Conservation (phyloP, 2,888 invertebrate species). For the Hyppa rectilinea region DNA sequence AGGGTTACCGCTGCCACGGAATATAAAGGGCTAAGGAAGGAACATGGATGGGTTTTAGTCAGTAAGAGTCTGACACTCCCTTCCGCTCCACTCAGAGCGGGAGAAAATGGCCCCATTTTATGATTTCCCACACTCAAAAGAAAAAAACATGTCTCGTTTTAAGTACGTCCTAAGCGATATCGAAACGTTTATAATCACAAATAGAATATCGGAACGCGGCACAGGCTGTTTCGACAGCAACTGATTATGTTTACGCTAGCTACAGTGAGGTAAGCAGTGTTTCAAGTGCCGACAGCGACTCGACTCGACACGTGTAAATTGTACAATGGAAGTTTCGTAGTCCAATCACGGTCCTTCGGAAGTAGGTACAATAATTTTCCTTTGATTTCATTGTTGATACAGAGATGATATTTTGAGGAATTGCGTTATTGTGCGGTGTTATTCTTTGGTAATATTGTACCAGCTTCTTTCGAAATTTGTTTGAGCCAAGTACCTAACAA, state of each 20-base stretch:
- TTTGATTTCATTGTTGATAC: neutral
- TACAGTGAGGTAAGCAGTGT: constrained; percentile 31
- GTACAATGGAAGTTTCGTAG: constrained; percentile 10
- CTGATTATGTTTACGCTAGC: constrained; percentile 51
- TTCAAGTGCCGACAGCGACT: constrained; percentile 38
- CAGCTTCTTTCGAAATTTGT: neutral
- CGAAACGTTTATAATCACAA: constrained; percentile 34
- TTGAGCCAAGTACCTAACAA: too few relatives aligned
- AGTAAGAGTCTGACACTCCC: too few relatives aligned
- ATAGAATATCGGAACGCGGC: constrained; percentile 36
- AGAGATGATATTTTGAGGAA: neutral
- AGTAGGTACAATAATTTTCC: neutral
- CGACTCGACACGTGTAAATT: constrained; percentile 2
- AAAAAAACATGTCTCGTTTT: too few relatives aligned
- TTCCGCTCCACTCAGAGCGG: too few relatives aligned
- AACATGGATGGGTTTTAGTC: too few relatives aligned
- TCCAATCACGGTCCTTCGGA: neutral
- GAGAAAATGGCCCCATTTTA: too few relatives aligned
- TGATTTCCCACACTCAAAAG: too few relatives aligned
- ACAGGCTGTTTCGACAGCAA: constrained; percentile 47
- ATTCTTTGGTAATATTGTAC: neutral
- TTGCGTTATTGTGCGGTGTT: neutral
- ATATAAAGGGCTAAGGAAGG: too few relatives aligned
- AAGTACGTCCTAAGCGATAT: neutral
- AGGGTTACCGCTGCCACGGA: too few relatives aligned